phyloP scores from a whole-genome alignment of 35 echinoderm and acorn worm genomes.

The Nesometra sesokonis region DNA sequence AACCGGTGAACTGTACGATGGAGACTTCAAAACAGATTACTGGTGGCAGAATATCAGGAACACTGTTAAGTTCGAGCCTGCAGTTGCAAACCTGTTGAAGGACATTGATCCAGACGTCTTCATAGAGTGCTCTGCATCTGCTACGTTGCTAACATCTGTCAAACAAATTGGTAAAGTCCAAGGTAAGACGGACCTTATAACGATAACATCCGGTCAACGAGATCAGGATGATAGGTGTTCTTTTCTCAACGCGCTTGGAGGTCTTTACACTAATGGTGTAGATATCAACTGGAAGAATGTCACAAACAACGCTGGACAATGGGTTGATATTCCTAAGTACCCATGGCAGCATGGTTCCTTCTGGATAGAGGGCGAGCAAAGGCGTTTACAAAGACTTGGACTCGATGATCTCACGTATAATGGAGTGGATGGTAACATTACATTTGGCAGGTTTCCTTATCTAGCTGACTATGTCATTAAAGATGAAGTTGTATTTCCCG shows the following conservation, averaged over 20 bases:
- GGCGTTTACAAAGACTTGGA: slow-evolving; percentile 54
- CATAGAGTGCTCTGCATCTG: slow-evolving; percentile 64
- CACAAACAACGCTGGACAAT: slow-evolving; percentile 31
- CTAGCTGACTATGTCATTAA: slow-evolving; percentile 42
- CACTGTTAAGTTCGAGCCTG: slow-evolving; percentile 62
- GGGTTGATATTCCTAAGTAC: slow-evolving; percentile 51
- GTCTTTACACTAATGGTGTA: slow-evolving; percentile 40
- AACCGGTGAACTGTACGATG: slow-evolving; percentile 53
- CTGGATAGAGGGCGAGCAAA: slow-evolving; percentile 59
- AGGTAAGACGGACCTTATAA: slow-evolving; percentile 26
- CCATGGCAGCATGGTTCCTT: slow-evolving; percentile 68
- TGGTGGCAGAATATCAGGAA: slow-evolving; percentile 90
- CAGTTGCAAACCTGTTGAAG: slow-evolving; percentile 45
- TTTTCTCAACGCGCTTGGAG: slow-evolving; percentile 34
- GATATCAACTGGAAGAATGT: slow-evolving; percentile 60
- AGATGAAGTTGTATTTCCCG: slow-evolving; percentile 45
- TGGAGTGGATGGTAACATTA: slow-evolving; percentile 58
- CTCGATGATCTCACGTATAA: slow-evolving; percentile 68
- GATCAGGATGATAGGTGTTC: slow-evolving; percentile 52
- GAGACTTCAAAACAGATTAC: slow-evolving; percentile 59
- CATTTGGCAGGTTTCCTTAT: slow-evolving; percentile 53
- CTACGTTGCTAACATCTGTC: slow-evolving; percentile 51
- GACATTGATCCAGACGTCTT: slow-evolving; percentile 53
- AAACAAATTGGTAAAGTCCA: slow-evolving; percentile 51
- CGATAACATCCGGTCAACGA: slow-evolving; percentile 42